phyloP scores from a whole-genome alignment of 1,140 invertebrate species.

The Pseudomyrmex cubaensis region DNA sequence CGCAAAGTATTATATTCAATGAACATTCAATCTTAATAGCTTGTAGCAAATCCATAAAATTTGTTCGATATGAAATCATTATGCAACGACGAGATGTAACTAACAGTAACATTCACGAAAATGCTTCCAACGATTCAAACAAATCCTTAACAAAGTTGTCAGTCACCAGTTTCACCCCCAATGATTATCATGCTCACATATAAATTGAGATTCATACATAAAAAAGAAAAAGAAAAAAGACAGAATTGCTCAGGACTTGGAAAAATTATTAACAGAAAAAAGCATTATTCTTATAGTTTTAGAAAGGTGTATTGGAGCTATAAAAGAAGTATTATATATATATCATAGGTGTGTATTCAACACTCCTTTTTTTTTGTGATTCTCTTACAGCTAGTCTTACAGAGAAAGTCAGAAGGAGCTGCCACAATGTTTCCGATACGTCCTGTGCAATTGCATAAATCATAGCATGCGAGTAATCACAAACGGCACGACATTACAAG shows the following conservation, averaged over 20 bases:
- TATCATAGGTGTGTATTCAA: neutral
- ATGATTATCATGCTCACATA: constrained; percentile 17
- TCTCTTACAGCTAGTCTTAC: neutral
- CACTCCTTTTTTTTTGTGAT: neutral
- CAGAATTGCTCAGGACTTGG: constrained; percentile 35
- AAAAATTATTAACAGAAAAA: neutral
- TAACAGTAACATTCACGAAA: constrained; percentile 27
- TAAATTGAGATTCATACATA: neutral
- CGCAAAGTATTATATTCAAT: neutral
- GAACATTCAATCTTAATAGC: constrained; percentile 19
- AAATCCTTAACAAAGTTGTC: constrained; percentile 31
- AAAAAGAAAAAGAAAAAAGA: neutral
- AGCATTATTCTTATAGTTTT: neutral
- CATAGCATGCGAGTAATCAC: constrained; percentile 68
- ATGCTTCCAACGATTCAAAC: constrained; percentile 17
- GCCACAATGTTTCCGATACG: constrained; percentile 16
- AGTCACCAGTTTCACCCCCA: constrained; percentile 56
- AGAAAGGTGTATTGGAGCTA: neutral
- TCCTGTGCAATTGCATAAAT: constrained; percentile 44
- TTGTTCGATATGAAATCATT: constrained; percentile 1
- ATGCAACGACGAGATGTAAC: constrained; percentile 25
- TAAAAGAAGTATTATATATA: neutral
- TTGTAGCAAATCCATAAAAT: constrained; percentile 29
- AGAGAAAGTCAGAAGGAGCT: neutral
- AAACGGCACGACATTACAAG: constrained; percentile 65